These are phyloP conservation scores for Acheta domesticus DNA, from an alignment of 2,888 invertebrate species.

Conservation along the genomic window DNA sequence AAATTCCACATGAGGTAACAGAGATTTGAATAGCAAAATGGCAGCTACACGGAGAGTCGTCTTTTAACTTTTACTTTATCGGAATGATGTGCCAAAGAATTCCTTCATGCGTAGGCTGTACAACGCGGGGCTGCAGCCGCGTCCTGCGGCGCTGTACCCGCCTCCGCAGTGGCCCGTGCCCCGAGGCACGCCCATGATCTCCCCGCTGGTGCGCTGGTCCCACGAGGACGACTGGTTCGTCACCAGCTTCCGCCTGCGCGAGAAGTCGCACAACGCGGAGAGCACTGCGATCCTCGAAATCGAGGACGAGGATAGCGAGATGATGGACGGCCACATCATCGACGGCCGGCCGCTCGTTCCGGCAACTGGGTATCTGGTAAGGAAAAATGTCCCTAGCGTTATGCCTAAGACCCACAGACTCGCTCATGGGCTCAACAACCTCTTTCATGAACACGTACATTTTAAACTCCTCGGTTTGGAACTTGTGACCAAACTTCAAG, in stretches of 20 bases:
- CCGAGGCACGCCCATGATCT: slow-evolving; percentile 78
- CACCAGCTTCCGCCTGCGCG: slow-evolving; percentile 22
- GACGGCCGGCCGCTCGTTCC: not conserved
- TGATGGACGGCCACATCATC: not conserved
- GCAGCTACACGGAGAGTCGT: too few species aligned
- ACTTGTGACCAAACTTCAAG: too few species aligned
- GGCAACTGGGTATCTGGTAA: not conserved
- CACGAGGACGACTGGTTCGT: slow-evolving; percentile 73
- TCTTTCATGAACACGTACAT: too few species aligned
- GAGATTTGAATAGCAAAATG: too few species aligned
- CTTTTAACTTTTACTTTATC: too few species aligned
- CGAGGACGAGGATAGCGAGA: not conserved
- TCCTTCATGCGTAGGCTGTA: slow-evolving; percentile 52
- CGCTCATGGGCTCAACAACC: too few species aligned
- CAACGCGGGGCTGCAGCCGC: slow-evolving; percentile 70
- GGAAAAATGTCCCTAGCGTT: not conserved
- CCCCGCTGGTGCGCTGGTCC: slow-evolving; percentile 84
- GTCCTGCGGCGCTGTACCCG: slow-evolving; percentile 73
- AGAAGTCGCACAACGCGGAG: not conserved
- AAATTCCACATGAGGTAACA: too few species aligned
- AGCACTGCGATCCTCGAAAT: not conserved
- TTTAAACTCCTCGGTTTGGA: too few species aligned
- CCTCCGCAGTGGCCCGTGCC: slow-evolving; percentile 77
- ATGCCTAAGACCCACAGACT: too few species aligned
- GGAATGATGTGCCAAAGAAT: too few species aligned